Evolutionary conservation across 2,113 vertebrate genomes (phyloP).

Genomic region (Erpornis zantholeuca): DNA sequence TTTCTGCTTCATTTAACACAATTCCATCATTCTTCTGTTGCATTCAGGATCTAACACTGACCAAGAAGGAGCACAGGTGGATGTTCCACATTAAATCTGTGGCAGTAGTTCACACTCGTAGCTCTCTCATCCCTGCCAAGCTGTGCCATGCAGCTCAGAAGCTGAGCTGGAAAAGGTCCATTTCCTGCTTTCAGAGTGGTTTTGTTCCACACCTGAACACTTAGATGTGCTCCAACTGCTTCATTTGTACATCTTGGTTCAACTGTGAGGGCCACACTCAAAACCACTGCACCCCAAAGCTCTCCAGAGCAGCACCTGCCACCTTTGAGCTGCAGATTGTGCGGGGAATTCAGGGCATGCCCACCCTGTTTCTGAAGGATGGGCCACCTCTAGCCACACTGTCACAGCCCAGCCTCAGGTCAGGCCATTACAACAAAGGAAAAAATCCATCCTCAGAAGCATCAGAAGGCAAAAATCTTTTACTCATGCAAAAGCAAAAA

Average conservation of each 20-base stretch:
- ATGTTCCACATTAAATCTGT: background rate
- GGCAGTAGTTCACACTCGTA: background rate
- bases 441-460: too few species aligned
- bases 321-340: background rate
- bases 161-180: background rate
- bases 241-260: accelerated
- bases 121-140: background rate
- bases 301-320: background rate
- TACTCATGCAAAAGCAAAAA: too few species aligned
- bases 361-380: background rate
- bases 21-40: background rate
- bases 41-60: background rate
- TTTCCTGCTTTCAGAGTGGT: background rate
- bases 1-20: background rate
- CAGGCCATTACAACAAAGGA: too few species aligned
- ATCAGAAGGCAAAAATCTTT: too few species aligned
- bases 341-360: background rate
- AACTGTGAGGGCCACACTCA: background rate
- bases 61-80: background rate
- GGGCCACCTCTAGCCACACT: background rate
- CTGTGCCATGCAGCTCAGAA: background rate
- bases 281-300: background rate
- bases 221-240: accelerated
- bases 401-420: too few species aligned
- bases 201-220: background rate